These are phyloP conservation scores for Lacerta viridis DNA, from an alignment of 2,797 vertebrate species.

Conservation along the genomic window DNA sequence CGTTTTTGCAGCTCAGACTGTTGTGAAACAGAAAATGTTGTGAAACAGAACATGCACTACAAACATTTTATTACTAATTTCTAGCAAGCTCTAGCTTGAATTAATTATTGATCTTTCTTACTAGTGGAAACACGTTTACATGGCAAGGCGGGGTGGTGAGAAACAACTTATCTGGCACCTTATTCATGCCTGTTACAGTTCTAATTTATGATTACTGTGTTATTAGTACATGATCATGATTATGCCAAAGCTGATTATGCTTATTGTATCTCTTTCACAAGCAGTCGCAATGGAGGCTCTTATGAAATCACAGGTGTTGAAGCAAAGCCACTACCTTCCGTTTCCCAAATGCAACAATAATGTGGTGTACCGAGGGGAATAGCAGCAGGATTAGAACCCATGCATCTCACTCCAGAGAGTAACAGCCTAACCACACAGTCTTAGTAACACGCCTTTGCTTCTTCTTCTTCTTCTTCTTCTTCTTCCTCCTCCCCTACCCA, in stretches of 20 bases:
- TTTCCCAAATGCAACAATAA: too few relatives aligned
- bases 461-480: too few relatives aligned
- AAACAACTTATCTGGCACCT: neutral
- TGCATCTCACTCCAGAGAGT: too few relatives aligned
- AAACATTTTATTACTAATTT: neutral
- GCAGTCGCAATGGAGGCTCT: neutral
- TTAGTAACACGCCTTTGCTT: too few relatives aligned
- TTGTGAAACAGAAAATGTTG: neutral
- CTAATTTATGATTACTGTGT: neutral
- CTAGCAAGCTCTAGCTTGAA: neutral
- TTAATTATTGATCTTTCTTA: conserved; percentile 5
- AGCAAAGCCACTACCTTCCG: too few relatives aligned
- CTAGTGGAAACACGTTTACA: neutral
- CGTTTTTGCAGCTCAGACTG: neutral
- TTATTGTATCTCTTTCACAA: neutral
- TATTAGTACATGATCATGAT: neutral
- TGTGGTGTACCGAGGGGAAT: too few relatives aligned
- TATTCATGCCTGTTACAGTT: neutral
- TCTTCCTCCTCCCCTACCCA: too few relatives aligned
- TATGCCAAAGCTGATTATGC: neutral
- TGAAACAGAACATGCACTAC: neutral
- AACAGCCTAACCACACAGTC: too few relatives aligned
- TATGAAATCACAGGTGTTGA: neutral
- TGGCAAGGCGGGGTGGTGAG: neutral
- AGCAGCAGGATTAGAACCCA: too few relatives aligned